phyloP scores from a whole-genome alignment of 2,113 vertebrate species.

The Odobenus rosmarus region DNA sequence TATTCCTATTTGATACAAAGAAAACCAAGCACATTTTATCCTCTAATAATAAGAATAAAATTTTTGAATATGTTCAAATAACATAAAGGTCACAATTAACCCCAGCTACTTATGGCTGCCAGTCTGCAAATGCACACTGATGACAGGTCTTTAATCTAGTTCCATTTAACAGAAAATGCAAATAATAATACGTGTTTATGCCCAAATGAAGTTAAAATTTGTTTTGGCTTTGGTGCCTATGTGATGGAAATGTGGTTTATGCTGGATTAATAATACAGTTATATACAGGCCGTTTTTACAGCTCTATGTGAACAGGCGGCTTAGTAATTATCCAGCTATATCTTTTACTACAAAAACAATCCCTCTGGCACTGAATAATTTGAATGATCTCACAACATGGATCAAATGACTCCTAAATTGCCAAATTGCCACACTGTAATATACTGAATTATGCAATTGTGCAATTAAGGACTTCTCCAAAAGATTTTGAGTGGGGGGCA shows the following conservation, averaged over 20 bases:
- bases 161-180: slow-evolving; percentile 79
- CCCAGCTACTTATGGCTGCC: slow-evolving; percentile 74
- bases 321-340: background rate
- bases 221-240: background rate
- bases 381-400: slow-evolving; percentile 18
- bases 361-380: background rate
- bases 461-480: background rate
- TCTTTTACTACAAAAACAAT: slow-evolving; percentile 47
- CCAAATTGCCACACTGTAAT: background rate
- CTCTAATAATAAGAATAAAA: slow-evolving; percentile 80
- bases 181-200: slow-evolving; percentile 33
- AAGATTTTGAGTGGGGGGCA: background rate
- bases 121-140: slow-evolving; percentile 78
- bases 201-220: background rate
- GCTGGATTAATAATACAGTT: background rate
- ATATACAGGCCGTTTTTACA: background rate
- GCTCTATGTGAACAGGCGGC: background rate
- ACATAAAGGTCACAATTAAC: slow-evolving; percentile 86
- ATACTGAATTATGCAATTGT: slow-evolving; percentile 5
- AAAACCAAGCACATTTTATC: slow-evolving; percentile 82
- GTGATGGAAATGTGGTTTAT: background rate
- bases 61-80: slow-evolving; percentile 85
- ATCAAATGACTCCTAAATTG: slow-evolving; percentile 61
- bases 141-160: slow-evolving; percentile 81
- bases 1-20: slow-evolving; percentile 82